phyloP scores from a whole-genome alignment of 1,140 invertebrate species.

The Drosophila sp. region DNA sequence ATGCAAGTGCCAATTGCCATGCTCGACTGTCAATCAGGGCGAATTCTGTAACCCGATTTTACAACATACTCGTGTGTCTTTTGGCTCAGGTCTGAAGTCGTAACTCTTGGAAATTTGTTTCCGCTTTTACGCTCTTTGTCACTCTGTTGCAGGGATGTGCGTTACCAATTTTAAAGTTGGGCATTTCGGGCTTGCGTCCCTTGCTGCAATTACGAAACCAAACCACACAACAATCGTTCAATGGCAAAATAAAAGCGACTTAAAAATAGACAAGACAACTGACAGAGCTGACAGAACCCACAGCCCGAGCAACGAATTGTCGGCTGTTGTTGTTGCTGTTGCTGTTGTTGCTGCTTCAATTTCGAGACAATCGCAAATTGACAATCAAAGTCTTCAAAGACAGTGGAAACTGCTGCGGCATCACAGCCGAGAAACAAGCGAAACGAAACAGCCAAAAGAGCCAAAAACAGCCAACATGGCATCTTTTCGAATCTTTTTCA shows the following conservation, averaged over 20 bases:
- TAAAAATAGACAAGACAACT: constrained; percentile 81
- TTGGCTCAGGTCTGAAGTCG: constrained; percentile 49
- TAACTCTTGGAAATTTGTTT: constrained; percentile 77
- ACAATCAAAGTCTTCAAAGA: constrained; percentile 83
- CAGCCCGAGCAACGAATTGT: constrained; percentile 49
- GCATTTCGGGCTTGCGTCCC: constrained; percentile 66
- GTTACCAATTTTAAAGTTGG: constrained; percentile 79
- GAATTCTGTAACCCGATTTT: constrained; percentile 49
- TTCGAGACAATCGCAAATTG: constrained; percentile 83
- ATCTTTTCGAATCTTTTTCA: constrained; percentile 66
- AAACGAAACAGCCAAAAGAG: constrained; percentile 47
- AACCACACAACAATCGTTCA: constrained; percentile 81
- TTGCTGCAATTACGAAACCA: constrained; percentile 80
- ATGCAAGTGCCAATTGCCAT: constrained; percentile 79
- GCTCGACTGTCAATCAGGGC: constrained; percentile 68
- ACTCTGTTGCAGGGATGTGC: constrained; percentile 32
- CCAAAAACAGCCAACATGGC: constrained; percentile 67
- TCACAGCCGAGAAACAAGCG: constrained; percentile 64
- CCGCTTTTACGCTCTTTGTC: constrained; percentile 51
- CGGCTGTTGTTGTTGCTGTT: constrained; percentile 29
- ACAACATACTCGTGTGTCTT: neutral
- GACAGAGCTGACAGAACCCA: constrained; percentile 66
- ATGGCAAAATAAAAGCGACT: constrained; percentile 79
- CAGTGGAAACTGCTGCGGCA: constrained; percentile 80
- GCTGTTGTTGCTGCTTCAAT: constrained; percentile 65